These are phyloP conservation scores for Actinopyga echinites DNA, from an alignment of 53 echinoderm and acorn worm species.

Conservation along the genomic window DNA sequence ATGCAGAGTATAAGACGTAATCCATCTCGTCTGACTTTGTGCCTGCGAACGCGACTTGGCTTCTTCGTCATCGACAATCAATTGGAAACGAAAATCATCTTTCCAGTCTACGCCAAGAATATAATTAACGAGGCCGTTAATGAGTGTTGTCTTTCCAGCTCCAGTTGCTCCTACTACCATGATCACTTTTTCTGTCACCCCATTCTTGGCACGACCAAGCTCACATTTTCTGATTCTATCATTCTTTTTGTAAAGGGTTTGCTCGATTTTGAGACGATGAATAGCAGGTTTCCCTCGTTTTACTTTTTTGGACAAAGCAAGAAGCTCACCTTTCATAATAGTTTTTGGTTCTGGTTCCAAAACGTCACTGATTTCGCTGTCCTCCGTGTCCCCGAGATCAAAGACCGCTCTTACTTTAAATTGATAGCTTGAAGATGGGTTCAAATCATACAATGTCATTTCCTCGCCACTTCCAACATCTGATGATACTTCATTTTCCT, in stretches of 20 bases:
- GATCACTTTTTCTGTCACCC: slow-evolving; percentile 26
- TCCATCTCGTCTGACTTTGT: slow-evolving; percentile 52
- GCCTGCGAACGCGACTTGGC: slow-evolving; percentile 40
- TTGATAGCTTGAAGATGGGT: neutral
- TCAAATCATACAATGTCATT: slow-evolving; percentile 31
- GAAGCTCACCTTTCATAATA: neutral
- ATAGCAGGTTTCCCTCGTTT: slow-evolving; percentile 43
- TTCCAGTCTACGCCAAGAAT: slow-evolving; percentile 59
- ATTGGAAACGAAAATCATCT: slow-evolving; percentile 62
- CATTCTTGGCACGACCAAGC: neutral
- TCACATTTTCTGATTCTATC: slow-evolving; percentile 34
- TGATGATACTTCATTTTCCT: too few species aligned
- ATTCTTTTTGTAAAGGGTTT: neutral
- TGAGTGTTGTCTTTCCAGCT: slow-evolving; percentile 61
- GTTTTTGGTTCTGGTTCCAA: neutral
- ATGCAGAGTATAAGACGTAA: slow-evolving; percentile 60
- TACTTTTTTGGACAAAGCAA: neutral
- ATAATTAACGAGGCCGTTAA: slow-evolving; percentile 68
- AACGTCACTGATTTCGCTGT: neutral
- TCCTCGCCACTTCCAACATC: neutral
- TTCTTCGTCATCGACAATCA: slow-evolving; percentile 44
- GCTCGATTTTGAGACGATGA: neutral
- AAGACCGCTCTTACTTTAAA: neutral
- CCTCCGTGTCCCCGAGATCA: neutral
- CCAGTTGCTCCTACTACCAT: slow-evolving; percentile 74